A percentile compares a stretch with the other conserved stretches of the same genome.
Evolutionary conservation across 2,888 invertebrate genomes (phyloP).

Genomic region (Galeopsomyia nigrocyanea): DNA sequence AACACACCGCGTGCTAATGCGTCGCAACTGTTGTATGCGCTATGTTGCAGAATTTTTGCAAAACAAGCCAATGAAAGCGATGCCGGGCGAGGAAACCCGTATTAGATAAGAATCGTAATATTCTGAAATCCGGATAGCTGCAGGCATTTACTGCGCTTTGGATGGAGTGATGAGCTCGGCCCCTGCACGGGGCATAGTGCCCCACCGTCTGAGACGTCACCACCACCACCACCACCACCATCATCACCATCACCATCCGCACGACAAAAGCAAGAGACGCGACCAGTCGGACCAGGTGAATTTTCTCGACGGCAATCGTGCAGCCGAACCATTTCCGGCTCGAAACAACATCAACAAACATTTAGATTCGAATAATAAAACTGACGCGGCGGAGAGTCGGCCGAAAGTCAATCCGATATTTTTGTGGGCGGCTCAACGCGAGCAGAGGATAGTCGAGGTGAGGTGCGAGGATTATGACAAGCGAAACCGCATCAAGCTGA

Average conservation of each 20-base stretch:
- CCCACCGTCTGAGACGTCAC: conserved; percentile 65
- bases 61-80: too few relatives aligned
- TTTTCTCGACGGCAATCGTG: background rate
- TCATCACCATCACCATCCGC: conserved; percentile 49
- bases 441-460: conserved; percentile 86
- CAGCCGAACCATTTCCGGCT: conserved; percentile 54
- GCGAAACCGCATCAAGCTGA: conserved; percentile 85
- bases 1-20: too few relatives aligned
- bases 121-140: background rate
- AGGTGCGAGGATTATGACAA: conserved; percentile 91
- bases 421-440: conserved; percentile 86
- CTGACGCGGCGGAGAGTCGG: conserved; percentile 71
- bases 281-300: too few relatives aligned
- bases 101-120: too few relatives aligned
- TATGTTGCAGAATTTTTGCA: too few relatives aligned
- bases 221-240: conserved; percentile 58
- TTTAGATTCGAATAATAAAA: conserved; percentile 52
- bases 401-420: conserved; percentile 84
- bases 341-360: conserved; percentile 26
- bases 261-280: conserved; percentile 2
- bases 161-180: conserved; percentile 69
- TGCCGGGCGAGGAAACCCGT: too few relatives aligned
- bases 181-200: conserved; percentile 66
- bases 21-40: too few relatives aligned
- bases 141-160: conserved; percentile 56